These are phyloP conservation scores for Diaprepes abbreviatus DNA, from an alignment of 2,888 invertebrate species.

Conservation along the genomic window DNA sequence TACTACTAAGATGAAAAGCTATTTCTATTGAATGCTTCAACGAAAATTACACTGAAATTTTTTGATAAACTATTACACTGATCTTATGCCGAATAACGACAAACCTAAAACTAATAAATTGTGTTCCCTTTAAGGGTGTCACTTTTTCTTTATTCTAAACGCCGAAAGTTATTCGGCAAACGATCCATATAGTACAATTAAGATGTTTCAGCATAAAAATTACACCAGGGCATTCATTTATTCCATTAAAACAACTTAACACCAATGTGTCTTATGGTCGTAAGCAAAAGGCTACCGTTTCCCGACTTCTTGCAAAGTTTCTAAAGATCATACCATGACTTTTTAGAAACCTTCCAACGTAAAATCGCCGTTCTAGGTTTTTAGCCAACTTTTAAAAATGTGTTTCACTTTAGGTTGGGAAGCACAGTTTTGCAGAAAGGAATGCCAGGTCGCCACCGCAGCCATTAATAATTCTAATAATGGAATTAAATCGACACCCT, in stretches of 20 bases:
- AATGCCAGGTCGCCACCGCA: too few species aligned
- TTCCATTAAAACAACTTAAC: neutral
- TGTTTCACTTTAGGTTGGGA: too few species aligned
- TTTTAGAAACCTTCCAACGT: too few species aligned
- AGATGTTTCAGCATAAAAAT: neutral
- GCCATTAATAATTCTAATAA: neutral
- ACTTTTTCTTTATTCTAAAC: neutral
- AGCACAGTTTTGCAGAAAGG: too few species aligned
- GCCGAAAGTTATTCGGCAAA: neutral
- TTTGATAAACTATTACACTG: too few species aligned
- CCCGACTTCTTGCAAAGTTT: too few species aligned
- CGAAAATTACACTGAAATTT: neutral
- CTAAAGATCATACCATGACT: too few species aligned
- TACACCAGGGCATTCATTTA: neutral
- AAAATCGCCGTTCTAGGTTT: too few species aligned
- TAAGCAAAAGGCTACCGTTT: too few species aligned
- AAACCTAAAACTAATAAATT: conserved; percentile 11
- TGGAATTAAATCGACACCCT: neutral
- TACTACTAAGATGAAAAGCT: conserved; percentile 35
- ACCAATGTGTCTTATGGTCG: too few species aligned
- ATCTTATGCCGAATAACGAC: neutral
- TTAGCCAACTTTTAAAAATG: too few species aligned
- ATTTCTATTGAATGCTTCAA: conserved; percentile 24
- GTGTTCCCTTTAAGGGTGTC: neutral
- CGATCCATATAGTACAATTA: neutral